Conservation (phyloP, 2,113 vertebrate species). For the Epinephelus moara region DNA sequence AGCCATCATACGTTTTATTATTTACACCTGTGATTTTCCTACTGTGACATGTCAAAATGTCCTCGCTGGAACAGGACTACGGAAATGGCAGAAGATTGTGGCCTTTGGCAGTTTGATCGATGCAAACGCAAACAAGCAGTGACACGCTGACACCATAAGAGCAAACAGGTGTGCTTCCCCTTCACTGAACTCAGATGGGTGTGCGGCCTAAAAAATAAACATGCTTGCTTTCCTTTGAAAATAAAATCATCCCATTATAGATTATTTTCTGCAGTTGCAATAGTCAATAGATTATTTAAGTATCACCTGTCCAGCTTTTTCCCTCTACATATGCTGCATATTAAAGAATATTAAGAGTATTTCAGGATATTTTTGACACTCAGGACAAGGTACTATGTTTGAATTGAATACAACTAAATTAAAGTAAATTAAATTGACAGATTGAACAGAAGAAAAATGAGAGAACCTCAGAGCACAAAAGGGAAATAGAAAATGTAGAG, state of each 20-base stretch:
- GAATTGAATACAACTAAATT: background rate
- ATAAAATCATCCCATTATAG: no score
- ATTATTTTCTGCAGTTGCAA: no score
- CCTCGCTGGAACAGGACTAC: background rate
- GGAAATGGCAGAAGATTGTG: background rate
- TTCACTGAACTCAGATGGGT: no score
- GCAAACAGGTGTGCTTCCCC: background rate
- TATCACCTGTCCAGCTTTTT: background rate
- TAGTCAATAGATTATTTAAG: background rate
- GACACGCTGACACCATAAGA: no score
- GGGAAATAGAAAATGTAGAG: slow-evolving; percentile 16
- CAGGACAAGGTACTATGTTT: background rate
- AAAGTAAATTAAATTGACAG: background rate
- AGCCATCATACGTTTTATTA: background rate
- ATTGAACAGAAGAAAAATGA: background rate
- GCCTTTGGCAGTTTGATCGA: background rate
- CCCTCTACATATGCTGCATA: background rate
- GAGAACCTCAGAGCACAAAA: background rate
- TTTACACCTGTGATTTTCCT: slow-evolving; percentile 1
- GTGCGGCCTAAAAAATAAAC: background rate
- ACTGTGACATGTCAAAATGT: background rate
- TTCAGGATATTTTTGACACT: background rate
- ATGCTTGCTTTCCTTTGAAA: background rate
- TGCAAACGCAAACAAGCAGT: background rate
- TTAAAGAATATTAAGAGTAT: background rate